Percentiles rank a stretch among this genome's conserved stretches.
phyloP scores from a whole-genome alignment of 2,888 invertebrate genomes.

The Drosophila ezoana region DNA sequence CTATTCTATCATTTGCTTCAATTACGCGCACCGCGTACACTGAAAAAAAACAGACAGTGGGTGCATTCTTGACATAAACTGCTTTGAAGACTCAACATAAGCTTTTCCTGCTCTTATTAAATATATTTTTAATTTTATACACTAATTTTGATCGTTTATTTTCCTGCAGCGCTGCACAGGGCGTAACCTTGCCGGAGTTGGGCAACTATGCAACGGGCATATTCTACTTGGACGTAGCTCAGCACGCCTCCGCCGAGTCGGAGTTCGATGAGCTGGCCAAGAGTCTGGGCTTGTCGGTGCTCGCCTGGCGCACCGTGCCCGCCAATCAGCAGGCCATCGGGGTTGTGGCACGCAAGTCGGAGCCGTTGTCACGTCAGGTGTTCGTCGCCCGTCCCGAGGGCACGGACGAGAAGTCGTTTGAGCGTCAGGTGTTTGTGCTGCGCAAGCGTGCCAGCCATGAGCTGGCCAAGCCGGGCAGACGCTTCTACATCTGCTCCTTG shows the following conservation, averaged over 20 bases:
- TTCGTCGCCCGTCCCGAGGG: slow-evolving; percentile 89
- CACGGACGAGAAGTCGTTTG: slow-evolving; percentile 83
- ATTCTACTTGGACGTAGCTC: slow-evolving; percentile 94
- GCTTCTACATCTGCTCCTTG: slow-evolving; percentile 98
- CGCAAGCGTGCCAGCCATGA: slow-evolving; percentile 97
- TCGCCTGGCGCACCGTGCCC: slow-evolving; percentile 98
- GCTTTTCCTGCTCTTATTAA: too few relatives aligned
- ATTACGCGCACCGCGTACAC: too few relatives aligned
- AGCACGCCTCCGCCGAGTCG: slow-evolving; percentile 91
- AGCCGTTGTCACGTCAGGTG: slow-evolving; percentile 98
- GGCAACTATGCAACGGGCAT: slow-evolving; percentile 99
- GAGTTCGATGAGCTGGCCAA: slow-evolving; percentile 93
- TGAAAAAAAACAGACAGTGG: too few relatives aligned
- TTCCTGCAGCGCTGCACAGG: slow-evolving; percentile 89
- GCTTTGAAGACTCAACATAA: too few relatives aligned
- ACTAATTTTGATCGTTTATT: too few relatives aligned
- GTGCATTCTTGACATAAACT: too few relatives aligned
- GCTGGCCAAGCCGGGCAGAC: slow-evolving; percentile 92
- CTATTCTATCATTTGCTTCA: too few relatives aligned
- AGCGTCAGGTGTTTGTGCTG: slow-evolving; percentile 93
- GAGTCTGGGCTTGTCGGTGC: slow-evolving; percentile 91
- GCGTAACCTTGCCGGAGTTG: slow-evolving; percentile 92
- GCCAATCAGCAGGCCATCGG: slow-evolving; percentile 94
- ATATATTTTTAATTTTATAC: too few relatives aligned
- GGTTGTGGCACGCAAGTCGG: slow-evolving; percentile 95